A percentile compares a stretch with the other conserved stretches of the same genome.
Conservation (phyloP, 2,797 vertebrate species). For the Pitangus sulphuratus region DNA sequence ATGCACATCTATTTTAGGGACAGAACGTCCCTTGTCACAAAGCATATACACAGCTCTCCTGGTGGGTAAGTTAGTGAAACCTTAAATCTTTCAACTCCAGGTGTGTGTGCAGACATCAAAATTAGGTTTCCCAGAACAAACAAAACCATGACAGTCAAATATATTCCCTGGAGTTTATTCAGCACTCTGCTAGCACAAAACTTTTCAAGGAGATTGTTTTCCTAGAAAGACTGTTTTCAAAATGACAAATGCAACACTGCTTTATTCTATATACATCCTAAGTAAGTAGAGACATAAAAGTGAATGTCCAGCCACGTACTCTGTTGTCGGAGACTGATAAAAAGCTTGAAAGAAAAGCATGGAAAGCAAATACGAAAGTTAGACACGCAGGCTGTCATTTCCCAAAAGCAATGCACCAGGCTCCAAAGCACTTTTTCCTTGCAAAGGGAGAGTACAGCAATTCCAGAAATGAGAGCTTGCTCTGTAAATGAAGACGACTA, state of each 20-base stretch:
- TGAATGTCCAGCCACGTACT: neutral
- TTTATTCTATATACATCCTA: neutral
- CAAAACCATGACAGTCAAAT: neutral
- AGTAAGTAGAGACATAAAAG: neutral
- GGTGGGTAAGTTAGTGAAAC: neutral
- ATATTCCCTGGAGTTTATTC: neutral
- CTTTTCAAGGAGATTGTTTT: neutral
- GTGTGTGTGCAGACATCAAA: neutral
- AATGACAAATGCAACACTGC: neutral
- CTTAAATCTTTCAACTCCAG: neutral
- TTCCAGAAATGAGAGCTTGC: neutral
- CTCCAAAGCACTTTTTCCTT: neutral
- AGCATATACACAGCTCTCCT: fast-evolving
- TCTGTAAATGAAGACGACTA: neutral
- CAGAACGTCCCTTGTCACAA: fast-evolving
- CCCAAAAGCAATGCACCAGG: neutral
- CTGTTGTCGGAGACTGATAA: neutral
- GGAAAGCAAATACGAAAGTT: neutral
- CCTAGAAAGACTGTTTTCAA: neutral
- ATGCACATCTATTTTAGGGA: neutral
- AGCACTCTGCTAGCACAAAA: neutral
- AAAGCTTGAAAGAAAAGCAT: neutral
- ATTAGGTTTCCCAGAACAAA: neutral
- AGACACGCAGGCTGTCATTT: neutral
- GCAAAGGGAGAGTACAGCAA: neutral